Evolutionary conservation across 1,140 invertebrate genomes (phyloP).

Genomic region (Sycobia sp.): DNA sequence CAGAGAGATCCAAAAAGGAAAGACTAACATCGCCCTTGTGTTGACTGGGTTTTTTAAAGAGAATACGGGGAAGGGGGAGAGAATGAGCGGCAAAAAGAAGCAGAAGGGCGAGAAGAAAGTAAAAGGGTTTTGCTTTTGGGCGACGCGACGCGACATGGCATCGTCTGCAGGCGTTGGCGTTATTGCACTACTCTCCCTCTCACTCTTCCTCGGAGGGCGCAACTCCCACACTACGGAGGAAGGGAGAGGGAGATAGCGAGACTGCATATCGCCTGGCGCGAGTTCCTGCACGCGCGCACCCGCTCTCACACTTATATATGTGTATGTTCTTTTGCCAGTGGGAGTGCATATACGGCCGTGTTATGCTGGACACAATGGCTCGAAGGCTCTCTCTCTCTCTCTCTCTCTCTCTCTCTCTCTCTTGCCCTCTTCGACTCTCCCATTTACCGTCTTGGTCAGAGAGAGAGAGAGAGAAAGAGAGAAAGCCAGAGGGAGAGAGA

Average conservation of each 20-base stretch:
- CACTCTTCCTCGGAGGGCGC: conserved; percentile 1
- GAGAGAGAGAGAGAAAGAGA: too few relatives aligned
- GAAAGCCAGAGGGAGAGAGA: too few relatives aligned
- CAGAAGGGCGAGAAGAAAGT: conserved; percentile 22
- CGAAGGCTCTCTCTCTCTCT: conserved; percentile 26
- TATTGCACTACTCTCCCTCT: conserved; percentile 29
- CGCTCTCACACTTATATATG: neutral
- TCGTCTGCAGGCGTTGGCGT: conserved; percentile 27
- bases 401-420: conserved; percentile 15
- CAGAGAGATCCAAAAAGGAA: neutral
- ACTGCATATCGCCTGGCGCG: conserved; percentile 28
- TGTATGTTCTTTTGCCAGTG: conserved; percentile 27
- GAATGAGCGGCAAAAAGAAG: conserved; percentile 22
- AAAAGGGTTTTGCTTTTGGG: conserved; percentile 39
- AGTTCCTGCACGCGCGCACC: conserved; percentile 14
- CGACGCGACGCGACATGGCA: conserved; percentile 30
- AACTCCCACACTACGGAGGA: conserved; percentile 13
- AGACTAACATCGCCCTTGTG: neutral
- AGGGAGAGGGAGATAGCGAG: conserved; percentile 21
- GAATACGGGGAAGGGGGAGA: neutral
- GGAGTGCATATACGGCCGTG: conserved; percentile 42
- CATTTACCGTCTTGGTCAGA: neutral
- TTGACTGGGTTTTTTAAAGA: neutral
- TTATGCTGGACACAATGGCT: conserved; percentile 45
- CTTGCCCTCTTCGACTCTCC: neutral